Base-by-base conservation (phyloP, 2,797 vertebrate genomes). In the Uromys caudimaculatus region DNA sequence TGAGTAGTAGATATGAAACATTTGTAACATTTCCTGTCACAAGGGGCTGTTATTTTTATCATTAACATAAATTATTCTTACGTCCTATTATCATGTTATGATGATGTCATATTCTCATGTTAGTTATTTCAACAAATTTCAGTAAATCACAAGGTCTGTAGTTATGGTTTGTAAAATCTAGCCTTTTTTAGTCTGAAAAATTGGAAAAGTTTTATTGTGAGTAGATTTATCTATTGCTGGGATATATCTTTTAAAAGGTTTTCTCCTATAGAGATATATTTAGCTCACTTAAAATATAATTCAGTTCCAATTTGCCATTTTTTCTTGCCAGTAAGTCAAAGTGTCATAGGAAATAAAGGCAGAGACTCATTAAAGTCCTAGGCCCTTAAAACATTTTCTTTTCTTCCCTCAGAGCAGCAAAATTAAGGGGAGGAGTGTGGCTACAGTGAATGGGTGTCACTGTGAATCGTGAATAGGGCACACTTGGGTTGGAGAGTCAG, bases 291-390 rank as follows among this genome's bases (percentile, higher is more conserved):
- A 95, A 97, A 98, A 95, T 93, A 95, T 96, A 98, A 97, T 96
- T 96, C 81, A 87, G 12, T 95, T 98, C 96, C 94, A 98, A 96
- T 98, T 97, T 97, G 94, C 97, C 95, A 21, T 95, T 50, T 83
- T 97, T 97, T 95, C 97, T 98, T 98, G 94, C 94, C 95, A 98
- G 86, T 89, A 96, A 97, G 97, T 98, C 90, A 96, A 97, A 98
- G 94, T 97, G 90, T 95, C 97, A 96, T 91, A 93, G 93, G 96
- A 97, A 97, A 97, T 94, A 77, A 75, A 89, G 44, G 84, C 92
- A 97, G 85, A 95, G 60, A 67, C 44, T 86, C 95, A 29, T 92
- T 91, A 92, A 95, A 93, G 76, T 94, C 93, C 41, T 16, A 13
- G 71, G 7, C 27, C 94, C 41, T 94, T 76, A 75, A 94, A 83